Base-by-base conservation (phyloP, 2,888 invertebrate species). In the Sericinus montela region DNA sequence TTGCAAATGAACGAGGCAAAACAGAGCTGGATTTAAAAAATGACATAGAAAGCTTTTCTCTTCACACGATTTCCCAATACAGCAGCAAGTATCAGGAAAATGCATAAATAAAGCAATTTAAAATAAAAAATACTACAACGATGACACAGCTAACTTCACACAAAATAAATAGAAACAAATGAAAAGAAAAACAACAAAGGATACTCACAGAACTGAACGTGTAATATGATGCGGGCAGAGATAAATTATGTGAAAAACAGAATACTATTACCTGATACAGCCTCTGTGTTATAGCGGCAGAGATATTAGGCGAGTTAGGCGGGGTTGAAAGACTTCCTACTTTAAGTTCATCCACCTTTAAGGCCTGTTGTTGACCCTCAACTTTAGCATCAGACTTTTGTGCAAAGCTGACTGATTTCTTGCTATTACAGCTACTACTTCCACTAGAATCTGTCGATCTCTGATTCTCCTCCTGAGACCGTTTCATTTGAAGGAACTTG, bases 361-460 rank as follows among this genome's bases (percentile, higher is more conserved):
- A 79, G 60, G 76, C 81, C 29, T 46, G 47, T 69, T 76, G 89
- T 61, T 82, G 89, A 59, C 71, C 72, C 52, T 67, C 72, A 62
- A 77, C 79, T 54, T 69, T 68, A 54, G 76, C 76, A 32, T 67
- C 73, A 56, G 82, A 73, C 72, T 91, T 92, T 73, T 91, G 92
- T 41, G 94, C 94, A 77, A 95, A 95, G 78, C 94, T 95, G 55
- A 95, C 94, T 57, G 92, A 92, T 75, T 95, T 95, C 75, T 92
- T 93, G 65, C 91, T 91, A 62, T 89, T 91, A 63, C 90, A 90
- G 69, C 89, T 89, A 66, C 89, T 89, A 66, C 90, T 91, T 50
- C 90, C 90, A 56, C 88, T 89, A 69, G 91, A 90, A 61, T 91
- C 91, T 57, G 89, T 83, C 58, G 91, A 90, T 69, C 90, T 92